Conservation (phyloP, 2,888 invertebrate genomes). For the Bellardia bayeri region DNA sequence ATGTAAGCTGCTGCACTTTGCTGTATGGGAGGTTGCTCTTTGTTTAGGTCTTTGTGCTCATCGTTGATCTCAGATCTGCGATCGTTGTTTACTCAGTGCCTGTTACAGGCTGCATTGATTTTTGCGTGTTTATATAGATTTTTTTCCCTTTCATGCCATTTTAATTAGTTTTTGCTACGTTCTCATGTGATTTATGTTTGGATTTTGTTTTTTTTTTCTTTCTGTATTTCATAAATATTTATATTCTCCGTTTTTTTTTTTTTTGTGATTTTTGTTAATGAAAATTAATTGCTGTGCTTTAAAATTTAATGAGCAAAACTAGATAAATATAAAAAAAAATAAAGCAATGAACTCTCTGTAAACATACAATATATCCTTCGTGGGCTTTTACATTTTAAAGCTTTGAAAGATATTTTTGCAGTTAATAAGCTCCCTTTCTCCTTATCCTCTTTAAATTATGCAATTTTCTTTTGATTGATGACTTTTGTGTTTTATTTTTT, state of each 20-base stretch:
- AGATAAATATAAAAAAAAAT: slow-evolving; percentile 49
- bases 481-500: background rate
- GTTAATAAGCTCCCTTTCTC: background rate
- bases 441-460: slow-evolving; percentile 20
- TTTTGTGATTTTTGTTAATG: slow-evolving; percentile 28
- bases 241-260: slow-evolving; percentile 1
- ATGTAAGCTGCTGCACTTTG: slow-evolving; percentile 11
- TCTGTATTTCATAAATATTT: slow-evolving; percentile 62
- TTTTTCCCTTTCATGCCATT: slow-evolving; percentile 6
- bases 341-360: slow-evolving; percentile 12
- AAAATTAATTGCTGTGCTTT: slow-evolving; percentile 57
- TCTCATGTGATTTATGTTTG: slow-evolving; percentile 70
- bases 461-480: slow-evolving; percentile 36
- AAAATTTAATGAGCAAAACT: slow-evolving; percentile 57
- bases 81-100: background rate
- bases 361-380: background rate
- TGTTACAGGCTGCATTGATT: slow-evolving; percentile 49
- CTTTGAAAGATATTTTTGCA: background rate
- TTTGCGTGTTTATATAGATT: slow-evolving; percentile 30
- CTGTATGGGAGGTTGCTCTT: background rate
- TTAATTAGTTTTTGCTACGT: slow-evolving; percentile 67
- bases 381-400: background rate
- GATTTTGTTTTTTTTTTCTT: slow-evolving; percentile 26
- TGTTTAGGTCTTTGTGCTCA: slow-evolving; percentile 11
- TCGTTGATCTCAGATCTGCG: background rate